Conservation (phyloP, 2,888 invertebrate species). For the Acrobasis suavella region DNA sequence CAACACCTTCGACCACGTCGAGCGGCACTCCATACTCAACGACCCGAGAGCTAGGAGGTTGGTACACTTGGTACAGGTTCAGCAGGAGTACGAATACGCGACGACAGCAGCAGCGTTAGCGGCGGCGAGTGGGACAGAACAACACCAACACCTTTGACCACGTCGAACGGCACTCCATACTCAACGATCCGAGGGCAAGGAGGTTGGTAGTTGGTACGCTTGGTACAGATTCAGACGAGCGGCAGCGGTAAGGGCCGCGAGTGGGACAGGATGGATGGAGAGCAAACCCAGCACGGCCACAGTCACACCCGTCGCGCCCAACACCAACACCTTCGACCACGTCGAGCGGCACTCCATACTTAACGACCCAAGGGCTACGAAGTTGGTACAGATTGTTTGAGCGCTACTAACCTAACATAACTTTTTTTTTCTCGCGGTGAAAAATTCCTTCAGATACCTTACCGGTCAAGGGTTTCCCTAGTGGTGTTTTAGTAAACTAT, state of each 20-base stretch:
- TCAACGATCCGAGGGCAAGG: slow-evolving; percentile 86
- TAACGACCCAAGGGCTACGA: slow-evolving; percentile 85
- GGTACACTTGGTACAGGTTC: neutral
- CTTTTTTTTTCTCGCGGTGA: too few relatives aligned
- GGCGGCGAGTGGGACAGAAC: slow-evolving; percentile 67
- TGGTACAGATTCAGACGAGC: slow-evolving; percentile 46
- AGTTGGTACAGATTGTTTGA: slow-evolving; percentile 54
- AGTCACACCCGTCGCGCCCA: slow-evolving; percentile 30
- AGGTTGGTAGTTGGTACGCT: slow-evolving; percentile 55
- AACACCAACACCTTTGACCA: slow-evolving; percentile 82
- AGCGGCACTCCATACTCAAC: slow-evolving; percentile 84
- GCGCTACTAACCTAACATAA: too few relatives aligned
- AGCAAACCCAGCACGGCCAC: slow-evolving; percentile 40
- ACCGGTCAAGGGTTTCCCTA: too few relatives aligned
- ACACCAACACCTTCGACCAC: slow-evolving; percentile 82
- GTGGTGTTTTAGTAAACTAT: too few relatives aligned
- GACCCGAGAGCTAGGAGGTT: slow-evolving; percentile 85
- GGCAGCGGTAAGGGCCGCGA: slow-evolving; percentile 66
- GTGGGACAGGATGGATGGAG: slow-evolving; percentile 68
- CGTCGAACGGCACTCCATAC: slow-evolving; percentile 84
- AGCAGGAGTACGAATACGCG: too few relatives aligned
- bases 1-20: slow-evolving; percentile 85
- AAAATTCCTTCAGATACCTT: too few relatives aligned
- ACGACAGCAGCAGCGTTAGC: slow-evolving; percentile 64
- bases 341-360: slow-evolving; percentile 85